Percentiles rank a stretch among this genome's conserved stretches.
Conservation (phyloP, 2,888 invertebrate species). For the Trachelus tabidus region DNA sequence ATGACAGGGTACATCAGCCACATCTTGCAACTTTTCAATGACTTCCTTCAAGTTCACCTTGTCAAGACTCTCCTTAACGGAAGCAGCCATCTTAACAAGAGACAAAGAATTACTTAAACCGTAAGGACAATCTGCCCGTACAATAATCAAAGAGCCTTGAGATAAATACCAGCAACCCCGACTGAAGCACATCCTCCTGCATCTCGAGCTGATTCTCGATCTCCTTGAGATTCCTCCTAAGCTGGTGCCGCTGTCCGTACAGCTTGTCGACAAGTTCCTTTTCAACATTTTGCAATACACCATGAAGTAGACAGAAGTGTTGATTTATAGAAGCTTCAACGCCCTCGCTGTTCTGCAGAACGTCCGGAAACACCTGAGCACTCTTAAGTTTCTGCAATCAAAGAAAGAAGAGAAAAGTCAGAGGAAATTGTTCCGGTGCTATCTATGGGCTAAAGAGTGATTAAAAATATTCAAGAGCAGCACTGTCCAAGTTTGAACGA, state of each 20-base stretch:
- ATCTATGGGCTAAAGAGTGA: neutral
- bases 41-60: conserved; percentile 44
- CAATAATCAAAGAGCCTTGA: neutral
- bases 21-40: conserved; percentile 35
- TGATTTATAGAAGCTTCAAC: conserved; percentile 65
- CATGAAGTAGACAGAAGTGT: conserved; percentile 69
- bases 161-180: conserved; percentile 37
- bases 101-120: conserved; percentile 4
- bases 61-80: conserved; percentile 24
- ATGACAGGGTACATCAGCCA: conserved; percentile 46
- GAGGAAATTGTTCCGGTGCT: neutral
- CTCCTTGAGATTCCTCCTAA: conserved; percentile 30
- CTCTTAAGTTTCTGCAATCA: conserved; percentile 40
- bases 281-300: conserved; percentile 69
- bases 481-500: neutral
- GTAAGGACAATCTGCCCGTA: neutral
- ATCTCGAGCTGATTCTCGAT: conserved; percentile 30
- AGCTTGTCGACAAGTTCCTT: conserved; percentile 63
- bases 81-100: conserved; percentile 35
- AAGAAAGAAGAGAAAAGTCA: conserved; percentile 12
- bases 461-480: neutral
- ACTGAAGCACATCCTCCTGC: conserved; percentile 35
- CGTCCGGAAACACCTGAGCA: conserved; percentile 17
- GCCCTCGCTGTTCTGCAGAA: conserved; percentile 28
- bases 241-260: conserved; percentile 29